phyloP scores from a whole-genome alignment of 2,888 invertebrate species.

The Campoplex nolae region DNA sequence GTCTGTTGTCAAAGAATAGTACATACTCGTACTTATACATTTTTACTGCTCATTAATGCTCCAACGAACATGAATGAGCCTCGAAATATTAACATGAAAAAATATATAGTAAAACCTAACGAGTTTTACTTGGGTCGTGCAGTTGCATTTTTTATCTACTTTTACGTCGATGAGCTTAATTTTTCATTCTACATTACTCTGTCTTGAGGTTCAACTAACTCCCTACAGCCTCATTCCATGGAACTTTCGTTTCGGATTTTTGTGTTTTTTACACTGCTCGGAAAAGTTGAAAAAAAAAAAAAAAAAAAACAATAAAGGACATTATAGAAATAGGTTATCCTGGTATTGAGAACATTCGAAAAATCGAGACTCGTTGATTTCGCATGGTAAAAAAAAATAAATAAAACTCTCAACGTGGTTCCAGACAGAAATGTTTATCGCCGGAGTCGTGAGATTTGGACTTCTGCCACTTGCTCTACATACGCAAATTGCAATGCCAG shows the following conservation, averaged over 20 bases:
- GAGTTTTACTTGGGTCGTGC: neutral
- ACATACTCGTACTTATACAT: neutral
- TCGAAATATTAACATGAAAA: neutral
- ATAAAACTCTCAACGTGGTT: constrained; percentile 60
- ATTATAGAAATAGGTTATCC: neutral
- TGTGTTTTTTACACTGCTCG: too few relatives aligned
- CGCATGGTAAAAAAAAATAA: neutral
- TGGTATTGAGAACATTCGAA: constrained; percentile 62
- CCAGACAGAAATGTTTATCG: constrained; percentile 80
- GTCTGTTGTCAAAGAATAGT: neutral
- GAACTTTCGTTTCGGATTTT: too few relatives aligned
- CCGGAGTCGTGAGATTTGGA: constrained; percentile 80
- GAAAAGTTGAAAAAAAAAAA: too few relatives aligned
- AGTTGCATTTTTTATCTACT: neutral
- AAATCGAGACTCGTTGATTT: constrained; percentile 59
- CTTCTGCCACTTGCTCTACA: constrained; percentile 82
- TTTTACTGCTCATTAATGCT: neutral
- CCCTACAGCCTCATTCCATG: too few relatives aligned
- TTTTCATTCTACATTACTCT: neutral
- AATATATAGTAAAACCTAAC: neutral
- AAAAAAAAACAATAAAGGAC: neutral
- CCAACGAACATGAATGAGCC: neutral
- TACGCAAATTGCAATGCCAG: constrained; percentile 79
- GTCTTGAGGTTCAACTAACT: neutral
- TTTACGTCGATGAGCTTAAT: neutral